Percentiles rank a stretch among this genome's conserved stretches.
phyloP scores from a whole-genome alignment of 2,113 vertebrate species.

The Gnathonemus echidnorhynchus region DNA sequence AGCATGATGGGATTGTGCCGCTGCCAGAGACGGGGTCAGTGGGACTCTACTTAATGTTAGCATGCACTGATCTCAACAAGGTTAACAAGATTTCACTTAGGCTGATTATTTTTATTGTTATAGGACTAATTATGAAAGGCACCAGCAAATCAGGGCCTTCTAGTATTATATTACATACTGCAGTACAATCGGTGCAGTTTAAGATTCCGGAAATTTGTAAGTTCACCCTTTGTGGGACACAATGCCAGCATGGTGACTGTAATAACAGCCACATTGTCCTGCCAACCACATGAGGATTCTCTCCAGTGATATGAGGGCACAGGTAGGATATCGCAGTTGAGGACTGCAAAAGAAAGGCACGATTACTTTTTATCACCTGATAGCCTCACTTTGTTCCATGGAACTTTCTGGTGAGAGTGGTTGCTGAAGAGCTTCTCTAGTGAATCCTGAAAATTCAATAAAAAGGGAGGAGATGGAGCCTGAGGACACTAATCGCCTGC shows the following conservation, averaged over 20 bases:
- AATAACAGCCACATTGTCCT: background rate
- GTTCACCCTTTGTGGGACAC: background rate
- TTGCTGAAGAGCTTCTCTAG: constrained; percentile 2
- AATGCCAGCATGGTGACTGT: background rate
- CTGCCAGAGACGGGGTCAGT: background rate
- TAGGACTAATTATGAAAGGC: background rate
- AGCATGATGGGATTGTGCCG: background rate
- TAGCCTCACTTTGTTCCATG: background rate
- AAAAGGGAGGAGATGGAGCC: constrained; percentile 14
- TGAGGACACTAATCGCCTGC: constrained; percentile 18
- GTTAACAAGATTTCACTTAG: background rate
- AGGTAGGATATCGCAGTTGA: background rate
- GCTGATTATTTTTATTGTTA: background rate
- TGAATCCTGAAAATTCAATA: constrained; percentile 25
- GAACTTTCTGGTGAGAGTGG: constrained; percentile 8
- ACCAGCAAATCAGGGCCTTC: background rate
- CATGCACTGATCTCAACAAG: background rate
- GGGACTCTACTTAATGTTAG: background rate
- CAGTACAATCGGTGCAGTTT: background rate
- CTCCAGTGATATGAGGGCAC: background rate
- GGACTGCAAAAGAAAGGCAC: background rate
- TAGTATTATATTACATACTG: background rate
- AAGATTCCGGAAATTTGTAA: background rate
- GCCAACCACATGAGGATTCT: background rate
- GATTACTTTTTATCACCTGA: background rate